phyloP scores from a whole-genome alignment of 2,113 vertebrate genomes.

The Alectura lathami region DNA sequence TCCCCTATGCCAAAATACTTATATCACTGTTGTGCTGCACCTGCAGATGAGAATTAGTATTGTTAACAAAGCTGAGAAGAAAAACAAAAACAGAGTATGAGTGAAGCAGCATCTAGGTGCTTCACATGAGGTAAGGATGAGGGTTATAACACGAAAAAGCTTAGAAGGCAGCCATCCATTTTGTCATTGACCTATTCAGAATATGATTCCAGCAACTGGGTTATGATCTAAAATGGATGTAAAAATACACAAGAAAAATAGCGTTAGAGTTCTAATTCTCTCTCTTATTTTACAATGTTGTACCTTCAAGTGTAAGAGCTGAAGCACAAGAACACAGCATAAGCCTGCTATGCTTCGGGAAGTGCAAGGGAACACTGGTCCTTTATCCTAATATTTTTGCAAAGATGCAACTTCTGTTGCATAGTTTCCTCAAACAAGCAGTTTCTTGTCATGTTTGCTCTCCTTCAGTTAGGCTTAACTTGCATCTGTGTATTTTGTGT shows the following conservation, averaged over 20 bases:
- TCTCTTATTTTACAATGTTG: neutral
- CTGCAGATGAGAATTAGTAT: neutral
- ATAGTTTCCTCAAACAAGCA: constrained; percentile 5
- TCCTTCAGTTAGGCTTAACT: neutral
- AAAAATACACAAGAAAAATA: neutral
- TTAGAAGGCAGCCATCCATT: neutral
- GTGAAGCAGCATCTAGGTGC: neutral
- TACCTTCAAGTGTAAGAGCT: neutral
- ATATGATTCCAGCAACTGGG: neutral
- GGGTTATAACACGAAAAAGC: neutral
- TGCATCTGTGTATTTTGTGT: neutral
- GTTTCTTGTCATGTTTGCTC: constrained; percentile 36
- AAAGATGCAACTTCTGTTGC: neutral
- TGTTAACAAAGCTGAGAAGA: neutral
- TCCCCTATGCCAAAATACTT: neutral
- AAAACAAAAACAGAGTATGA: neutral
- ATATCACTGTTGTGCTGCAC: neutral
- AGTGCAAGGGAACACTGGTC: neutral
- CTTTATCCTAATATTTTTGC: neutral
- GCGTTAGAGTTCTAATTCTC: neutral
- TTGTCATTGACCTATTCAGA: neutral
- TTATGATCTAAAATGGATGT: neutral
- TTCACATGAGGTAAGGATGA: neutral
- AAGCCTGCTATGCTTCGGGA: neutral
- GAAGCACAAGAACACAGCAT: neutral